Evolutionary conservation across 2,888 invertebrate species (phyloP), one percentile per base, ranked within the genome.

Genomic region (Polydesmus complanatus): DNA sequence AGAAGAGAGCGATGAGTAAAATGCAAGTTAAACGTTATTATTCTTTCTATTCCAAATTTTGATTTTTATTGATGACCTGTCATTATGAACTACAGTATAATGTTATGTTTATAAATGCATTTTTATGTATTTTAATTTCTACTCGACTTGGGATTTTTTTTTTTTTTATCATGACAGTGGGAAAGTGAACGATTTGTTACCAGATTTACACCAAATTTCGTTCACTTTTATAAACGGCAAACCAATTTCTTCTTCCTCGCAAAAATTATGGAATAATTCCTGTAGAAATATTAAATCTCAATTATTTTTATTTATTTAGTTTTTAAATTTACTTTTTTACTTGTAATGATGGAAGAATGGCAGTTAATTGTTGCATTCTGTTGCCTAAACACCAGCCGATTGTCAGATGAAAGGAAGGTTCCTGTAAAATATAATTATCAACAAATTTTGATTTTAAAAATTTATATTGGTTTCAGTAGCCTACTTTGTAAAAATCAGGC

Each of bases 1-100:
- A 56, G 63, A 67, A n/a, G 64, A 68, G 61, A 64, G 66, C 54
- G 65, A 65, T 48, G 62, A 62, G 25, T 64, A 64, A 26, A 62
- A 61, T 51, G 62, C 54, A 50, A 50, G 19, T 22, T 21, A 22
- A 21, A 51, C n/a, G 11, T 11, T 8, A n/a, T 8, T 11, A 51
- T 51, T 51, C 22, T 11, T 51, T 51, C 14, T 37, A 37, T 37
- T 37, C 37, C 37, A 37, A n/a, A n/a, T n/a, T n/a, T n/a, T n/a
- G n/a, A n/a, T 37, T 37, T 37, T 37, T 37, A 8, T 8, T 37
- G 37, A 37, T 37, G 14, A 37, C 8, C 5, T 37, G 37, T 37
- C 5, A 37, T 5, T 8, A 37, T 37, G 8, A 37, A 37, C 37
- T 37, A 8, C 37, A 37, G n/a, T n/a, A n/a, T n/a, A n/a, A n/a